Conservation (phyloP, 35 echinoderm and acorn worm genomes). For the Chiridota heheva region DNA sequence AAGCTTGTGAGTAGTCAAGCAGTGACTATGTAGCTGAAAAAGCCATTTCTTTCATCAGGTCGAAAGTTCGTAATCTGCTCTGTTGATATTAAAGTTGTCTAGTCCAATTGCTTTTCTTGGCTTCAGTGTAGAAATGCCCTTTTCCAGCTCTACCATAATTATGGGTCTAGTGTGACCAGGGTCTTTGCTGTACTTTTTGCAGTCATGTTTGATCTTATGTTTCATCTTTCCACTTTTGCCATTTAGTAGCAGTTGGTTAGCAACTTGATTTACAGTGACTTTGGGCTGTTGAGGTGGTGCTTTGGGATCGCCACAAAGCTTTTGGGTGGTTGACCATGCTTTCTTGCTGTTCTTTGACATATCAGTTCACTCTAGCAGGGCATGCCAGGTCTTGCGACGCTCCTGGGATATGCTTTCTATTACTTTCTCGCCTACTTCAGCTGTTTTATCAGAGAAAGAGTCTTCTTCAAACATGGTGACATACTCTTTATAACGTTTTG, state of each 20-base stretch:
- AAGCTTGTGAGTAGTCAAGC: constrained; percentile 27
- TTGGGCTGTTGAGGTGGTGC: background rate
- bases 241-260: constrained; percentile 10
- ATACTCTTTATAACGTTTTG: background rate
- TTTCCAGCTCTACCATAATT: constrained; percentile 7
- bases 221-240: constrained; percentile 4
- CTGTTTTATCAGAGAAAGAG: background rate
- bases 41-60: constrained; percentile 31
- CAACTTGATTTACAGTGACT: constrained; percentile 22
- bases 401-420: constrained; percentile 8
- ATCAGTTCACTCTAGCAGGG: background rate
- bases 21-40: constrained; percentile 33
- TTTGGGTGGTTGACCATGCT: too few species aligned
- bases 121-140: constrained; percentile 32
- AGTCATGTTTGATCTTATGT: constrained; percentile 7
- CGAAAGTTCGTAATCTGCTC: constrained; percentile 62
- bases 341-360: too few species aligned
- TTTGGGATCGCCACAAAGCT: too few species aligned
- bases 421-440: background rate
- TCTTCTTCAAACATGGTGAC: constrained; percentile 2
- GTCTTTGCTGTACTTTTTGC: constrained; percentile 13
- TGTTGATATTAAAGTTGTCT: constrained; percentile 32
- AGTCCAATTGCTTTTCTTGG: constrained; percentile 31
- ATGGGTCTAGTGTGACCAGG: background rate
- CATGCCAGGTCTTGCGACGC: constrained; percentile 1